Evolutionary conservation across 1,140 invertebrate species (phyloP).

Genomic region (Liolophura sinensis): DNA sequence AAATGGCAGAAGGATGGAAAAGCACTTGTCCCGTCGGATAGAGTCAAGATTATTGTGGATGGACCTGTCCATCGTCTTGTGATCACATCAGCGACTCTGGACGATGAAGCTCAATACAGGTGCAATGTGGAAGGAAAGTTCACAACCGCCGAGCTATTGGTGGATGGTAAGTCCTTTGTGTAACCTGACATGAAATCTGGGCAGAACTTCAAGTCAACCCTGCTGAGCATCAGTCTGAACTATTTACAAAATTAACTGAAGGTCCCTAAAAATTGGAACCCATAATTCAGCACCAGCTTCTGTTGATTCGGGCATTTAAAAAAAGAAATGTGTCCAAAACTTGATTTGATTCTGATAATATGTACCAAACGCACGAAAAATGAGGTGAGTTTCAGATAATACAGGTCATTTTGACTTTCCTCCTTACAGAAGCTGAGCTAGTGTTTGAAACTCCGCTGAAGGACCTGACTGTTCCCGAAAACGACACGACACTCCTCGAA

Average conservation of each 20-base stretch:
- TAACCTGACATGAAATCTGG: neutral
- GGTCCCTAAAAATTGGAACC: no score
- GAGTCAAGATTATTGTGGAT: conserved; percentile 47
- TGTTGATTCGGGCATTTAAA: no score
- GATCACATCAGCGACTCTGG: conserved; percentile 74
- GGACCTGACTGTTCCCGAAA: conserved; percentile 39
- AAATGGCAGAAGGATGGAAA: conserved; percentile 84
- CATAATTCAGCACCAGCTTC: no score
- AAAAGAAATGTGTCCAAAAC: no score
- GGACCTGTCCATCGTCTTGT: conserved; percentile 63
- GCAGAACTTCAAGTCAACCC: no score
- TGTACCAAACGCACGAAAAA: no score
- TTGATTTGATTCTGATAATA: no score
- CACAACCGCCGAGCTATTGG: conserved; percentile 13
- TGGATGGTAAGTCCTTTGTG: conserved; percentile 15
- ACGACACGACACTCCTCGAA: conserved; percentile 43
- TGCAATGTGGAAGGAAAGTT: conserved; percentile 20
- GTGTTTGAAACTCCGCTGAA: conserved; percentile 21
- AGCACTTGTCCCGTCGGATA: conserved; percentile 38
- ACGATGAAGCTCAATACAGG: conserved; percentile 85
- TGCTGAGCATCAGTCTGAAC: no score
- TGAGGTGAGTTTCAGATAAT: no score
- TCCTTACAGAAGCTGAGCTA: no score
- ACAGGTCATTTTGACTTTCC: no score
- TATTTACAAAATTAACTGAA: no score